phyloP scores from a whole-genome alignment of 2,888 invertebrate genomes.

The Ceraclea dissimilis region DNA sequence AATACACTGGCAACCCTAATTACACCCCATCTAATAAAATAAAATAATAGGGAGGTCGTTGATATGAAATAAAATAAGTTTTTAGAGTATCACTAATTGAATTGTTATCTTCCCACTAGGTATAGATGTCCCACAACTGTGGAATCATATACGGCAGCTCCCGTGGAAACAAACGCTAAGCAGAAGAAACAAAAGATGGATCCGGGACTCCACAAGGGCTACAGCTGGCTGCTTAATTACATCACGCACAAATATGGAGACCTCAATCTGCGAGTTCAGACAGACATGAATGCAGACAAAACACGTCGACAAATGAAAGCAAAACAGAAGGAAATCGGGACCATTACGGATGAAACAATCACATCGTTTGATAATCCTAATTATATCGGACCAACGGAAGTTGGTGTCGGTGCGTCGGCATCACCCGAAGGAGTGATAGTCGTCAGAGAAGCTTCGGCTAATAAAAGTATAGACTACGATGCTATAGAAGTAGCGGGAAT shows the following conservation, averaged over 20 bases:
- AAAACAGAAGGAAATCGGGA: slow-evolving; percentile 34
- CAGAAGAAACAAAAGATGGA: slow-evolving; percentile 45
- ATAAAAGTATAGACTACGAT: slow-evolving; percentile 5
- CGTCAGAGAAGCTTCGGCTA: slow-evolving; percentile 35
- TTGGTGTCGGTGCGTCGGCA: background rate
- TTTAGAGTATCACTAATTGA: too few species aligned
- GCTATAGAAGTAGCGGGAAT: slow-evolving; percentile 4
- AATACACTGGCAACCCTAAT: too few species aligned
- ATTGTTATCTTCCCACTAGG: slow-evolving; percentile 28
- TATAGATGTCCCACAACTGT: slow-evolving; percentile 75
- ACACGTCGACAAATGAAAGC: slow-evolving; percentile 36
- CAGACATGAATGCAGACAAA: slow-evolving; percentile 49
- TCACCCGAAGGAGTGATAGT: slow-evolving; percentile 34
- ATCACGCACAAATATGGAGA: slow-evolving; percentile 56
- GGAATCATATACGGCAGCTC: slow-evolving; percentile 59
- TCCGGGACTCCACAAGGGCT: slow-evolving; percentile 58
- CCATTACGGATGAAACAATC: background rate
- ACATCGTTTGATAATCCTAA: slow-evolving; percentile 44
- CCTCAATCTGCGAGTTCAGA: slow-evolving; percentile 59
- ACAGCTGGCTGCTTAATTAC: slow-evolving; percentile 62
- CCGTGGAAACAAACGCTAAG: slow-evolving; percentile 29
- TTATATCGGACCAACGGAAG: slow-evolving; percentile 27
- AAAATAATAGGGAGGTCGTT: too few species aligned
- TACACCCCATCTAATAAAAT: too few species aligned
- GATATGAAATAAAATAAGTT: too few species aligned